phyloP scores from a whole-genome alignment of 2,888 invertebrate species.

The Lepidonotus clava region DNA sequence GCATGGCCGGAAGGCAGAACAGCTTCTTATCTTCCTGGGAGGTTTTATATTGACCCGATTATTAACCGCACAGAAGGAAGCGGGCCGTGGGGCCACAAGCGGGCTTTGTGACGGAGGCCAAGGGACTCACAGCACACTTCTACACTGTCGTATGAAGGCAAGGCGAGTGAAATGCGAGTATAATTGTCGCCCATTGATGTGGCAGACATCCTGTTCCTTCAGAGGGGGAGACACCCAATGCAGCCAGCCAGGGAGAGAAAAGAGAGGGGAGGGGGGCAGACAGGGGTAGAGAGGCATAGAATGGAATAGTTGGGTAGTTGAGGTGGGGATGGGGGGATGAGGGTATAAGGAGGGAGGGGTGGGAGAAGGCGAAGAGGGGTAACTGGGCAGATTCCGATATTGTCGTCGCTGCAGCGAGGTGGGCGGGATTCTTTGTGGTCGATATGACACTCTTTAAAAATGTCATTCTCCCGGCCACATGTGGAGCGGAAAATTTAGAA shows the following conservation, averaged over 20 bases:
- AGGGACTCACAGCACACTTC: background rate
- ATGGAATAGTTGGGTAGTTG: background rate
- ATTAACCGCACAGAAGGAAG: slow-evolving; percentile 38
- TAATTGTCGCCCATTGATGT: slow-evolving; percentile 40
- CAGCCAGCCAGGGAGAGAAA: background rate
- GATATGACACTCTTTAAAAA: slow-evolving; percentile 54
- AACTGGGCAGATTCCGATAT: slow-evolving; percentile 17
- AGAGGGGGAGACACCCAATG: background rate
- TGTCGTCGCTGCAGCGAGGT: slow-evolving; percentile 35
- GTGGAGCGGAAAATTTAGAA: slow-evolving; percentile 52
- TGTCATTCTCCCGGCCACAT: slow-evolving; percentile 47
- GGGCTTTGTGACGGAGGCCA: background rate
- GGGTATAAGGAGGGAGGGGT: background rate
- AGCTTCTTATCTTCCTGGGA: slow-evolving; percentile 30
- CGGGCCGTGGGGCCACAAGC: slow-evolving; percentile 14
- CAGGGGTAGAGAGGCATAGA: background rate
- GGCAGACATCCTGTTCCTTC: slow-evolving; percentile 27
- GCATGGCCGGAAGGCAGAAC: slow-evolving; percentile 27
- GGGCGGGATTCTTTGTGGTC: slow-evolving; percentile 52
- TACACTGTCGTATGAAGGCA: slow-evolving; percentile 33
- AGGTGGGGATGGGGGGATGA: background rate
- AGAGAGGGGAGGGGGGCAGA: no score
- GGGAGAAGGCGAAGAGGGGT: background rate
- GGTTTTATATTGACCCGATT: slow-evolving; percentile 39
- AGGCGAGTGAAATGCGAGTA: slow-evolving; percentile 35